A percentile compares a stretch with the other conserved stretches of the same genome.
Conservation (phyloP, 2,113 vertebrate species). For the Trichechus manatus region DNA sequence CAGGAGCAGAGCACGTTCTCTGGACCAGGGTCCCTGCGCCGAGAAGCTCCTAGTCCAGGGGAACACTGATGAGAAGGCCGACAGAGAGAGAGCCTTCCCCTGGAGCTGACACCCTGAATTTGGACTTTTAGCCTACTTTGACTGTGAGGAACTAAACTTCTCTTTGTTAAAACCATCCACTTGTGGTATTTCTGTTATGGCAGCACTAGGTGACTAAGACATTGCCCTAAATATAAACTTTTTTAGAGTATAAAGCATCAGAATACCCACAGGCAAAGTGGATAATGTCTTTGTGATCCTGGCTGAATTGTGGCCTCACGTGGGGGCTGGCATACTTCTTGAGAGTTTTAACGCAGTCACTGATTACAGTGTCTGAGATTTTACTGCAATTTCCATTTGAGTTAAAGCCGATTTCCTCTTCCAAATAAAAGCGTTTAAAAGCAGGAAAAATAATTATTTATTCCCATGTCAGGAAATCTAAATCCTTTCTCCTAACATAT, state of each 20-base stretch:
- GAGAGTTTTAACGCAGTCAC: slow-evolving; percentile 65
- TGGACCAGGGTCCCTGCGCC: no score
- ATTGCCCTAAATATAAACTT: slow-evolving; percentile 38
- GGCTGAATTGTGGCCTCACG: slow-evolving; percentile 37
- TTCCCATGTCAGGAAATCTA: slow-evolving; percentile 67
- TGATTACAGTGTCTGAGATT: slow-evolving; percentile 79
- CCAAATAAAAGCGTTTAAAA: slow-evolving; percentile 74
- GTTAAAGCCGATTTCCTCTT: slow-evolving; percentile 79
- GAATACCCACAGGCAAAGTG: slow-evolving; percentile 42
- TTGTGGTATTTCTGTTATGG: no score
- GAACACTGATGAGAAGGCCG: no score
- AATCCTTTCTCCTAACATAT: slow-evolving; percentile 62
- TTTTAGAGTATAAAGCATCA: slow-evolving; percentile 40
- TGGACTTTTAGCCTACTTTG: no score
- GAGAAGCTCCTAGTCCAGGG: no score
- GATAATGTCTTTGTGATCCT: slow-evolving; percentile 60
- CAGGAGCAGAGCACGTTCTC: no score
- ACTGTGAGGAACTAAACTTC: no score
- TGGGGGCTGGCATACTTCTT: slow-evolving; percentile 64
- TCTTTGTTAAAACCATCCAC: no score
- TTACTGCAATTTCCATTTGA: slow-evolving; percentile 79
- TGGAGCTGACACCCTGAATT: no score
- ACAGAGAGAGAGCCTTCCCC: no score
- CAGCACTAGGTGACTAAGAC: background rate
- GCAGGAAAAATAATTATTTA: slow-evolving; percentile 70